phyloP scores from a whole-genome alignment of 2,797 vertebrate species.

The Cyprinodon diabolis region DNA sequence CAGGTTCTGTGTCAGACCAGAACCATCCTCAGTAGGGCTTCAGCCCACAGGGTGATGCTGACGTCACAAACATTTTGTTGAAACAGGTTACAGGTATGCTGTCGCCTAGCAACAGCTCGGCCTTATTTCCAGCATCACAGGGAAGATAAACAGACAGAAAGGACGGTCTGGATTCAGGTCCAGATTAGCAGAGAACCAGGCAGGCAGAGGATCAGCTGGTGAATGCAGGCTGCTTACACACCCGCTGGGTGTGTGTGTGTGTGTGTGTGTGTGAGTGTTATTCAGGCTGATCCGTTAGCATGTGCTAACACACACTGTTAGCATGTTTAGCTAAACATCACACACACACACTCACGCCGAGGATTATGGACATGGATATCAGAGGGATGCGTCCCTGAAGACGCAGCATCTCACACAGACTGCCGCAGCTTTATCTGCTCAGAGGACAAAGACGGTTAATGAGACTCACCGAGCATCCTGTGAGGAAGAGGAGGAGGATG shows the following conservation, averaged over 20 bases:
- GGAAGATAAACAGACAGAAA: not conserved
- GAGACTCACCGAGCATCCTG: slow-evolving; percentile 76
- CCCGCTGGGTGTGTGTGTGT: not conserved
- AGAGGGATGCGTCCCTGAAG: slow-evolving; percentile 14
- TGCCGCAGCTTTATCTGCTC: slow-evolving; percentile 26
- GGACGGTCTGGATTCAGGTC: not conserved
- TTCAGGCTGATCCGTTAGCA: not conserved
- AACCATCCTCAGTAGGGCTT: not conserved
- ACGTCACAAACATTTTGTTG: not conserved
- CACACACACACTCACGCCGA: not conserved
- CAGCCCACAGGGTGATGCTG: not conserved
- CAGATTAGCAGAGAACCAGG: not conserved
- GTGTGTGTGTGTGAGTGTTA: not conserved
- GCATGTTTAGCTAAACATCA: not conserved
- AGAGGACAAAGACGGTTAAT: slow-evolving; percentile 67
- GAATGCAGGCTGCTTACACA: not conserved
- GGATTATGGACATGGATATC: slow-evolving; percentile 46
- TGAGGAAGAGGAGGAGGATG: slow-evolving; percentile 45
- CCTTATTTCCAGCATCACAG: not conserved
- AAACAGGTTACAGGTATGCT: not conserved
- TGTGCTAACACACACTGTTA: slow-evolving; percentile 12
- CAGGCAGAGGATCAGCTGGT: not conserved
- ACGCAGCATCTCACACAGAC: slow-evolving; percentile 29
- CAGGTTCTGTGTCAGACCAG: not conserved
- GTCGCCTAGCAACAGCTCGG: slow-evolving; percentile 2